Evolutionary conservation across 2,113 vertebrate genomes (phyloP), one percentile per base, ranked within the genome.

Genomic region (Laterallus jamaicensis): DNA sequence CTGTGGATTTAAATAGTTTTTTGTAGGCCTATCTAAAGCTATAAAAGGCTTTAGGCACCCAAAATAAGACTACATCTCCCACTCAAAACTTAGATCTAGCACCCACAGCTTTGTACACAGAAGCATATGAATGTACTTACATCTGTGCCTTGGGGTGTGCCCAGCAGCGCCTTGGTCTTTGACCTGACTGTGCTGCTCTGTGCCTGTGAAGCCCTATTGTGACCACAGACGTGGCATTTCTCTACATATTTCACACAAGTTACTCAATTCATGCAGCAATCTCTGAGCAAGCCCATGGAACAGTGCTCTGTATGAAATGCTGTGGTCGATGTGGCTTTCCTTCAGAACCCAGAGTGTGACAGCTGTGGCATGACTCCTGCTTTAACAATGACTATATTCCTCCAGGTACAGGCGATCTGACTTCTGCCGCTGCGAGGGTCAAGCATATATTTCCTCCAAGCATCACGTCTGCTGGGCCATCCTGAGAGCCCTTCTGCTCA

Each of bases 171-270:
- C 87, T 71, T 31, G 1, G 2, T 32, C 56, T 47, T 67, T 70
- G 73, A 37, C 47, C 62, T 58, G 9, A 19, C 85, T 69, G 49
- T 44, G 92, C 75, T 93, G 68, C 75, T 90, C 64, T 29, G 67
- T 70, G 79, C 56, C 79, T 74, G 73, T 68, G 50, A 55, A 86
- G 40, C 37, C 44, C 58, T 69, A 11, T 25, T 37, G 18, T 8
- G 75, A 24, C 75, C 90, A 88, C 70, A 95, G 82, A 82, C n/a
- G 67, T 82, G 75, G 67, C 74, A 18, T 90, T 95, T 90, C 66
- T 56, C 50, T 71, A 12, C 37, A 10, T 6, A 11, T 62, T 80
- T 49, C 62, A 54, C 88, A 96, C 67, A 93, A 94, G 76, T 0
- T 2, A n/a, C 39, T 66, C 0, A 0, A 92, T 94, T 97, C 93